phyloP scores from a whole-genome alignment of 1,140 invertebrate genomes.

The Ceratosolen solmsi region DNA sequence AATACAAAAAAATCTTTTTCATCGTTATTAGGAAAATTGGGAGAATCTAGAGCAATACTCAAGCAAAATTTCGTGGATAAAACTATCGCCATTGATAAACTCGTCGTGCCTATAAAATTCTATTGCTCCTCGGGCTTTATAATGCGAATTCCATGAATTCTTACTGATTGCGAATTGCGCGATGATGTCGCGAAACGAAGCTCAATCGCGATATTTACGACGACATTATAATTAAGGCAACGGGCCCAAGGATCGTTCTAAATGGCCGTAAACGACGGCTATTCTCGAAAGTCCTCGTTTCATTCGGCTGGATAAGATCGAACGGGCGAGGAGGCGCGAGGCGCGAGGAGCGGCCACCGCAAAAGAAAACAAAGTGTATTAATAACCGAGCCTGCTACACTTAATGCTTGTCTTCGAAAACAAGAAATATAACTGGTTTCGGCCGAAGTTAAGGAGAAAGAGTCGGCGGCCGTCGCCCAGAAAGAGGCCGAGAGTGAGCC shows the following conservation, averaged over 20 bases:
- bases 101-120: not conserved
- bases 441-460: slow-evolving; percentile 3
- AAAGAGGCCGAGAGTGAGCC: not conserved
- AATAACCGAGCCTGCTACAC: not conserved
- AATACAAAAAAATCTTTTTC: slow-evolving; percentile 21
- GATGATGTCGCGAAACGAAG: not conserved
- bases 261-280: not conserved
- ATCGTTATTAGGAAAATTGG: no score
- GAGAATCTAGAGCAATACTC: no score
- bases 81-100: slow-evolving; percentile 30
- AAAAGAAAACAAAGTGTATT: slow-evolving; percentile 22
- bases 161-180: not conserved
- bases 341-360: not conserved
- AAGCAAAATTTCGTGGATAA: not conserved
- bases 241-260: no score
- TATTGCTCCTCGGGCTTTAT: not conserved
- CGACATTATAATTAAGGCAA: no score
- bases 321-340: no score
- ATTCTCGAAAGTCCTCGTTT: not conserved
- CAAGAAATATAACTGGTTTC: slow-evolving; percentile 32
- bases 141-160: slow-evolving; percentile 24
- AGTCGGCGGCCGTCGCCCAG: not conserved
- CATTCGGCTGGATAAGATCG: not conserved
- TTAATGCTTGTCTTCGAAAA: slow-evolving; percentile 10
- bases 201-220: no score